Conservation (phyloP, 1,140 invertebrate genomes). For the Ips typographus region DNA sequence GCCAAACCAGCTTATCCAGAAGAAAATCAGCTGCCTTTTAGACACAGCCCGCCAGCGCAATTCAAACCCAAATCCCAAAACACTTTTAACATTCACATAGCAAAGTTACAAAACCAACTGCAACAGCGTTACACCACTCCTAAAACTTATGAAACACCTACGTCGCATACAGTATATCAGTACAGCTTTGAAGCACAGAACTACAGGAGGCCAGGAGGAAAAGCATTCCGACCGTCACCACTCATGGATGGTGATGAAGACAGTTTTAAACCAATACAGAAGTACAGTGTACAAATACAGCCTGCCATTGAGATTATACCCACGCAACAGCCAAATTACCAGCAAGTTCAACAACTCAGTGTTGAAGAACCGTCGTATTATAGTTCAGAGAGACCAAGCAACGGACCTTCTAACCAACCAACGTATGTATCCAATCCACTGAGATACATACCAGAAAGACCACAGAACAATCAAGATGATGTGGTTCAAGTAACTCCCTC, state of each 20-base stretch:
- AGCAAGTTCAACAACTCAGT: slow-evolving; percentile 51
- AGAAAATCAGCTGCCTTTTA: neutral
- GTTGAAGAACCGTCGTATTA: slow-evolving; percentile 52
- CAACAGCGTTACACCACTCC: slow-evolving; percentile 53
- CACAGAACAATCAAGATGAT: neutral
- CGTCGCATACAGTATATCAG: slow-evolving; percentile 61
- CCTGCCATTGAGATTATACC: slow-evolving; percentile 48
- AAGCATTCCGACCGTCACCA: slow-evolving; percentile 44
- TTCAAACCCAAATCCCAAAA: slow-evolving; percentile 33
- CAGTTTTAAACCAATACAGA: slow-evolving; percentile 63
- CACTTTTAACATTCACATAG: slow-evolving; percentile 47
- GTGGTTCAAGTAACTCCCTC: slow-evolving; percentile 22
- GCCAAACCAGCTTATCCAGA: slow-evolving; percentile 12
- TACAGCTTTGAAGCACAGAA: slow-evolving; percentile 60
- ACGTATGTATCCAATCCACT: slow-evolving; percentile 1
- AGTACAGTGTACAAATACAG: slow-evolving; percentile 60
- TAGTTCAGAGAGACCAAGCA: slow-evolving; percentile 47
- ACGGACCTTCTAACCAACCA: neutral
- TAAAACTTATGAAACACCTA: slow-evolving; percentile 39
- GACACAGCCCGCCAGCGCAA: slow-evolving; percentile 17
- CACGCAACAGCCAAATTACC: slow-evolving; percentile 42
- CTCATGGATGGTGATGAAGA: slow-evolving; percentile 55
- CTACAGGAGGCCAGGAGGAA: slow-evolving; percentile 52
- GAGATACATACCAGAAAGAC: slow-evolving; percentile 35
- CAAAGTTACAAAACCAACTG: slow-evolving; percentile 51